Conservation (phyloP, 2,113 vertebrate genomes). For the Otolemur garnettii region DNA sequence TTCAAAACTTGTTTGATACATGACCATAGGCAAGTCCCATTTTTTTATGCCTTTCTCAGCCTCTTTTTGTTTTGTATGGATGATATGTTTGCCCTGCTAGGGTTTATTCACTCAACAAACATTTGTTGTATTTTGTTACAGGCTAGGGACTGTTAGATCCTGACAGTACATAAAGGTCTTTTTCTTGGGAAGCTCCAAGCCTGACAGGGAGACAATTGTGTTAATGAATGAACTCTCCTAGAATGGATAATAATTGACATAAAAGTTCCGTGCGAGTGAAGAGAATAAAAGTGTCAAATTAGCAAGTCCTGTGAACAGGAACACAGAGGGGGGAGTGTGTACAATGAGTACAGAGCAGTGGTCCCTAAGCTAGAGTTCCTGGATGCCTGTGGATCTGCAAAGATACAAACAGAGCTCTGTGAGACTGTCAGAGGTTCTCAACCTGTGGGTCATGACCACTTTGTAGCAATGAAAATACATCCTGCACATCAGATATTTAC, state of each 20-base stretch:
- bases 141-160: not conserved
- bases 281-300: not conserved
- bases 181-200: not conserved
- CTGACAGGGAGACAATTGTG: not conserved
- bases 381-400: not conserved
- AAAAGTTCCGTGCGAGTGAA: not conserved
- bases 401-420: not conserved
- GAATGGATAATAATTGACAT: not conserved
- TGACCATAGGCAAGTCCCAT: not conserved
- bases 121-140: not conserved
- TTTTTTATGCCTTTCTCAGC: not conserved
- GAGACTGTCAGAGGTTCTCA: not conserved
- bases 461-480: too few species aligned
- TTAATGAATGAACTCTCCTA: conserved; percentile 1
- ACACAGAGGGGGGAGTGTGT: too few species aligned
- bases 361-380: not conserved
- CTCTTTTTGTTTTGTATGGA: not conserved
- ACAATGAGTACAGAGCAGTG: not conserved
- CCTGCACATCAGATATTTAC: too few species aligned
- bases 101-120: not conserved
- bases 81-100: not conserved
- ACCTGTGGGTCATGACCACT: too few species aligned
- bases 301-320: not conserved
- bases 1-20: not conserved
- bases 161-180: not conserved